Evolutionary conservation across 2,888 invertebrate genomes (phyloP), one percentile per base, ranked within the genome.

Genomic region (Synergus japonicus): DNA sequence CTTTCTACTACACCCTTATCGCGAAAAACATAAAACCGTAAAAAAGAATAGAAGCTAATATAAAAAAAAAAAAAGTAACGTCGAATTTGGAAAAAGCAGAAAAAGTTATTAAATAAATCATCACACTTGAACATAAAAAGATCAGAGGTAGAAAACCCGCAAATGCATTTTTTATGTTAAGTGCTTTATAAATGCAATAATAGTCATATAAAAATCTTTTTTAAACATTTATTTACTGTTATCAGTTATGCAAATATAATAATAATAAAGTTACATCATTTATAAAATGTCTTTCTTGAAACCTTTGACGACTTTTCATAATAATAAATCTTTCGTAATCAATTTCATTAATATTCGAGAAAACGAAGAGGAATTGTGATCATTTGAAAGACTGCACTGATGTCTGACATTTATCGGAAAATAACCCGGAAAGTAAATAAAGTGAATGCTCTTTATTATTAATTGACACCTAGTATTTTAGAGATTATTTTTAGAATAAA

Each of bases 1-100:
- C 73, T 73, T 69, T 69, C 69, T 69, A 22, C 44, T 67, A 44
- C 67, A 69, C 69, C 69, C 69, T 54, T 18, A 37, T 73, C 15
- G 49, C 37, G 10, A 37, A 73, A n/a, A 69, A 58, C 13, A 58
- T 29, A n/a, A 65, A 1, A 66, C 2, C n/a, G 2, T n/a, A 43
- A 69, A 69, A 46, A 18, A 10, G 3, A 0, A 73, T 22, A 37
- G 54, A 73, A 54, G 29, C 15, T 29, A 73, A 73, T 73, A 37
- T 54, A 29, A 49, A 73, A n/a, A 29, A 13, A 65, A 15, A 41
- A 66, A 43, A 66, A 29, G 29, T 29, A 29, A 29, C 29, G 29
- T 29, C 29, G 29, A 29, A 29, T 29, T 29, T 29, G 3, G 2
- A 13, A 22, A 46, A 18, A 46, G 46, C 18, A 13, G 29, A 13